Evolutionary conservation across 2,888 invertebrate species (phyloP).

Genomic region (Andrena dorsata): DNA sequence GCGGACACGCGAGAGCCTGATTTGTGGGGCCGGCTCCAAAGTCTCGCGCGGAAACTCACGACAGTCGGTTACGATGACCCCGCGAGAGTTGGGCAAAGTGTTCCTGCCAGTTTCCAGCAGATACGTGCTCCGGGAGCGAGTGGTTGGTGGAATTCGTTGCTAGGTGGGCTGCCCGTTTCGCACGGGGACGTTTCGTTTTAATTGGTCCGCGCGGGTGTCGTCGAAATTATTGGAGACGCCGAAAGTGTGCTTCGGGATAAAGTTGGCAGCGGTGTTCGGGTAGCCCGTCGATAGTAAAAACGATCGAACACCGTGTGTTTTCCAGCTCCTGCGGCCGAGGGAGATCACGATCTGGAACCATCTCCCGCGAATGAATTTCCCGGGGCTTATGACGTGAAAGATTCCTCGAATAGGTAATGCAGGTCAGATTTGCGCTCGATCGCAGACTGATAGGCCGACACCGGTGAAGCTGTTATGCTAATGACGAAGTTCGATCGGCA

Average conservation of each 20-base stretch:
- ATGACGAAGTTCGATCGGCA: constrained; percentile 58
- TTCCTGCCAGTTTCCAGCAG: constrained; percentile 31
- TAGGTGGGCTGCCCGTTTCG: not conserved
- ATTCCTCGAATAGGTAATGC: not conserved
- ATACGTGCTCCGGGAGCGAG: not conserved
- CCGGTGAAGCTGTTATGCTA: constrained; percentile 58
- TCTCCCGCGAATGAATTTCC: constrained; percentile 11
- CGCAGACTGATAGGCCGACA: constrained; percentile 41
- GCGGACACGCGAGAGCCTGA: constrained; percentile 64
- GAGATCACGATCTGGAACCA: not conserved
- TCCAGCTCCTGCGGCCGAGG: not conserved
- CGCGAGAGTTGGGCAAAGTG: constrained; percentile 45
- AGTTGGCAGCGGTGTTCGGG: too few species aligned
- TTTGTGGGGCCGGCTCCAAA: constrained; percentile 59
- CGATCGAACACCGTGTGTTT: not conserved
- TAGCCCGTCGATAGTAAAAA: constrained; percentile 1
- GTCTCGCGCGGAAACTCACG: constrained; percentile 50
- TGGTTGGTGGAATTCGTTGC: not conserved
- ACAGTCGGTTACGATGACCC: constrained; percentile 50
- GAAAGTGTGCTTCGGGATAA: too few species aligned
- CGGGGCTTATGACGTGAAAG: constrained; percentile 21
- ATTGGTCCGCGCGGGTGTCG: too few species aligned
- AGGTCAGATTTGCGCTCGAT: constrained; percentile 36
- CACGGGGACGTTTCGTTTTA: not conserved
- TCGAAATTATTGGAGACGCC: too few species aligned